Base-by-base conservation (phyloP, 2,888 invertebrate species). In the Nymphalis urticae region DNA sequence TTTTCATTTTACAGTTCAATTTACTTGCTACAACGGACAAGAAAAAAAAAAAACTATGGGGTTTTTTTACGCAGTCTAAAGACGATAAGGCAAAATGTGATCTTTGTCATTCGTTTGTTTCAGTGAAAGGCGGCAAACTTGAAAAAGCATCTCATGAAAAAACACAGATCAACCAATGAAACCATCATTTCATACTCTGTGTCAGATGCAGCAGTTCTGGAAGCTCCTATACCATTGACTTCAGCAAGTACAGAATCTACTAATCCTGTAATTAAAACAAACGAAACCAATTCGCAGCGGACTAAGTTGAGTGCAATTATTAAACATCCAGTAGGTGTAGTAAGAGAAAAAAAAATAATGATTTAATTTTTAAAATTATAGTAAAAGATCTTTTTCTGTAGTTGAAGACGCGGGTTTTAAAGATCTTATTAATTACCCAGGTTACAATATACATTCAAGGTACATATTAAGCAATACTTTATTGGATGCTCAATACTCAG, bases 381-480 rank as follows among this genome's bases (percentile, higher is more conserved):
- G 64, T 74, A 66, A 67, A 70, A 71, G 72, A 75, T 74, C 71
- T 70, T 76, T 75, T 75, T 75, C 75, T 75, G 42, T 75, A 62
- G 73, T 75, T 71, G 72, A 75, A 75, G 73, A 75, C 48, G 65
- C 13, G 64, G 75, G 75, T 73, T 76, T 75, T 72, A 72, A 75
- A 69, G 69, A 66, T 54, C 72, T 75, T 4, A 73, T 75, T 66
- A 74, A 73, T 70, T 76, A 69, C 24, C 74, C 73, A 73, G 73
- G 73, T 10, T 75, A 75, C 68, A 73, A 75, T 53, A 21, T 21
- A 2, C 32, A 1, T 36, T 36, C 32, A 8, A 36, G 32, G 32
- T 36, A 36, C 56, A 71, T 75, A 74, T 69, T 72, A 69, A 73
- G 71, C 48, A 76, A 74, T 61, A 73, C 72, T 69, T 75, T 74